A percentile compares a stretch with the other conserved stretches of the same genome.
phyloP scores from a whole-genome alignment of 1,140 invertebrate species.

The Holcopasites calliopsidis region DNA sequence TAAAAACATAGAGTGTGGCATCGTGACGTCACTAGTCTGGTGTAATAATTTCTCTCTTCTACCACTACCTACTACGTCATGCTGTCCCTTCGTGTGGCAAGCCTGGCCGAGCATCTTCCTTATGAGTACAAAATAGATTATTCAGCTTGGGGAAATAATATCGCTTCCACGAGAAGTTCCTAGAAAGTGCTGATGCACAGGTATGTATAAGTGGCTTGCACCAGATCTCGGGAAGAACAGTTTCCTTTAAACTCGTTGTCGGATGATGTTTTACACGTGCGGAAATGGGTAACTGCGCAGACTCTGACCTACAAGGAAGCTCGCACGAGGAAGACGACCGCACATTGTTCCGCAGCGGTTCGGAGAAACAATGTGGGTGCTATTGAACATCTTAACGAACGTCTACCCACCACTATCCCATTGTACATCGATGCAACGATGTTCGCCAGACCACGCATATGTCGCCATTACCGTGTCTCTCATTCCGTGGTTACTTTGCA shows the following conservation, averaged over 20 bases:
- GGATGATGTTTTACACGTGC: background rate
- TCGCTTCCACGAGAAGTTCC: no score
- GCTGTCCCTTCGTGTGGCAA: no score
- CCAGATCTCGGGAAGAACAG: background rate
- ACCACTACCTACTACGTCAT: no score
- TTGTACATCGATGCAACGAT: background rate
- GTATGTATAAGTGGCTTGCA: no score
- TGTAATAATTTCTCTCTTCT: background rate
- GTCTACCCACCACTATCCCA: conserved; percentile 33
- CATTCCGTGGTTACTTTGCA: conserved; percentile 32
- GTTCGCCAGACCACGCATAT: background rate
- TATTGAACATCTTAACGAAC: conserved; percentile 43
- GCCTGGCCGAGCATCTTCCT: no score
- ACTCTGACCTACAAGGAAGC: background rate
- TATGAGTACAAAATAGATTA: no score
- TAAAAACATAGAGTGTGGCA: no score
- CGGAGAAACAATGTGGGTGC: conserved; percentile 32
- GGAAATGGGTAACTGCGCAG: background rate
- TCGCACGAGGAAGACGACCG: background rate
- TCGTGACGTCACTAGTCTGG: no score
- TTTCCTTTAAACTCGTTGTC: background rate
- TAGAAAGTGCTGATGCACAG: no score
- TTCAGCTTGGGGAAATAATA: no score
- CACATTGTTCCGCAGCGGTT: conserved; percentile 38
- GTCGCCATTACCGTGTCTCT: conserved; percentile 6